Evolutionary conservation across 2,888 invertebrate species (phyloP).

Genomic region (Ectemnius continuus): DNA sequence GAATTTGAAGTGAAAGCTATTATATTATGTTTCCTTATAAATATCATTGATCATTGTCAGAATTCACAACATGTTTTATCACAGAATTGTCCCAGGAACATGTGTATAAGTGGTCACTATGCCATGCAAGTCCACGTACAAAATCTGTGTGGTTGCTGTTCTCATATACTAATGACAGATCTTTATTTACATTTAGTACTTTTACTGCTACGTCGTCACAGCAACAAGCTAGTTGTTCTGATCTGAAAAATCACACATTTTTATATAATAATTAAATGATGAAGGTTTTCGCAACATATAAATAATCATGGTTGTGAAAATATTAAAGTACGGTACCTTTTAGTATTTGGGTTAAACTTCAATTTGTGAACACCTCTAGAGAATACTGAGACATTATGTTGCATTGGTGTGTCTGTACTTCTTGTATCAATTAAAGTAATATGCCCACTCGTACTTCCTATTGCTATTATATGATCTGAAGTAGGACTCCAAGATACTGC

Average conservation of each 20-base stretch:
- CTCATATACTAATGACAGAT: conserved; percentile 75
- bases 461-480: conserved; percentile 76
- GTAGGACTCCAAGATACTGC: conserved; percentile 77
- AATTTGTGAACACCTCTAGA: conserved; percentile 75
- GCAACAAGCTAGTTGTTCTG: conserved; percentile 78
- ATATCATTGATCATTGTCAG: conserved; percentile 12
- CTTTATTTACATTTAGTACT: conserved; percentile 75
- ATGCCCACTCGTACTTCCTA: conserved; percentile 80
- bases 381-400: conserved; percentile 71
- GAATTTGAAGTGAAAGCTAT: no score
- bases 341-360: conserved; percentile 70
- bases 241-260: conserved; percentile 53
- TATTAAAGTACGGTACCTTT: conserved; percentile 56
- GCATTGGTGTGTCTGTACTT: conserved; percentile 73
- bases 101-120: conserved; percentile 78
- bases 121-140: conserved; percentile 81
- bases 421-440: conserved; percentile 80
- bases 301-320: neutral
- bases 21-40: neutral
- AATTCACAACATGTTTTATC: conserved; percentile 41
- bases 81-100: conserved; percentile 82
- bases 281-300: neutral
- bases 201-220: conserved; percentile 78
- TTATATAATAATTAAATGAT: neutral
- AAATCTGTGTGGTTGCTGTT: conserved; percentile 79